Percentiles rank a stretch among this genome's conserved stretches.
phyloP scores from a whole-genome alignment of 1,140 invertebrate genomes.

The Pachyrhynchus sulphureomaculatus region DNA sequence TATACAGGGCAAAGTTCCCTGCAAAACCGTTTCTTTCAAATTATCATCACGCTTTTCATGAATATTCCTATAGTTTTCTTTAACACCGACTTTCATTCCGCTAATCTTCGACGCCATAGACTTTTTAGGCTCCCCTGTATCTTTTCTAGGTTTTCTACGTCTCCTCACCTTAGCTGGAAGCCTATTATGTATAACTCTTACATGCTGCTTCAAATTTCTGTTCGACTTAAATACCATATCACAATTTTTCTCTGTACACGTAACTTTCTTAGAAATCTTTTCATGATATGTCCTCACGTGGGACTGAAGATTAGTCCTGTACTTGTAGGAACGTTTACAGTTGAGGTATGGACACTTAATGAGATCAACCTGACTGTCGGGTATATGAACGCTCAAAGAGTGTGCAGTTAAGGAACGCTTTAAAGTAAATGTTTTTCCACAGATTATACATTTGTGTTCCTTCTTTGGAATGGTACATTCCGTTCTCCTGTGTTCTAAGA shows the following conservation, averaged over 20 bases:
- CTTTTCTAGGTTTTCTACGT: conserved; percentile 16
- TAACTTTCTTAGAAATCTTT: conserved; percentile 4
- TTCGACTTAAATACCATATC: conserved; percentile 9
- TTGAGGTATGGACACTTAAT: conserved; percentile 16
- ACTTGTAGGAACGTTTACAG: conserved; percentile 13
- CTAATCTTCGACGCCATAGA: conserved; percentile 4
- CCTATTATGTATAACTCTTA: neutral
- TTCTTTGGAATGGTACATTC: conserved; percentile 5
- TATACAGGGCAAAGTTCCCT: too few relatives aligned
- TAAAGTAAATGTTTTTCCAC: conserved; percentile 14
- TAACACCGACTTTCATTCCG: neutral
- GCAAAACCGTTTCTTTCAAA: too few relatives aligned
- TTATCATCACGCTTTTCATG: too few relatives aligned
- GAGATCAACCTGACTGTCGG: conserved; percentile 2
- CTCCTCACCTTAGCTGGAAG: neutral
- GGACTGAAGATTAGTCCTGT: conserved; percentile 11
- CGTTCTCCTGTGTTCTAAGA: conserved; percentile 9
- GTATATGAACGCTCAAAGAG: conserved; percentile 6
- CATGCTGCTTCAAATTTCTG: conserved; percentile 15
- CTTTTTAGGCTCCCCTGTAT: conserved; percentile 8
- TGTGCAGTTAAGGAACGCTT: conserved; percentile 12
- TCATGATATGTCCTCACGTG: conserved; percentile 22
- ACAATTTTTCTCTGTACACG: conserved; percentile 11
- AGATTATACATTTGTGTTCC: conserved; percentile 14
- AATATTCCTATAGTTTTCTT: neutral